Percentiles rank a stretch among this genome's conserved stretches.
Evolutionary conservation across 2,888 invertebrate species (phyloP).

Genomic region (Spodoptera exigua): DNA sequence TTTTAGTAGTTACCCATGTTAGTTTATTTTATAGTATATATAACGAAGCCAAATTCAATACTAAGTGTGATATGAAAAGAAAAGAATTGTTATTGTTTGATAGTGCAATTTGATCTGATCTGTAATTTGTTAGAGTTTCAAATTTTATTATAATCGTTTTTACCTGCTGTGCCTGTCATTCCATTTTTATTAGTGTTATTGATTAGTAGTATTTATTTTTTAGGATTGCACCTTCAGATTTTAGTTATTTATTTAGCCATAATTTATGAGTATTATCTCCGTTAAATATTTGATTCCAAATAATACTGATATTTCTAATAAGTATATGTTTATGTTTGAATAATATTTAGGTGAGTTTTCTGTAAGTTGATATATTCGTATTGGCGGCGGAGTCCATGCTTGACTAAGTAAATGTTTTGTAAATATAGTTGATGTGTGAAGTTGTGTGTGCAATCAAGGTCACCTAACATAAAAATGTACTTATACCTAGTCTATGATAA

Average conservation of each 20-base stretch:
- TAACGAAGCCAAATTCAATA: slow-evolving; percentile 81
- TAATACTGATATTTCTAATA: slow-evolving; percentile 54
- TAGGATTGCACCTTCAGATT: slow-evolving; percentile 55
- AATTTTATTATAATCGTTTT: slow-evolving; percentile 75
- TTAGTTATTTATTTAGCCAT: slow-evolving; percentile 60
- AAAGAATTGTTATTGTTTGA: slow-evolving; percentile 70
- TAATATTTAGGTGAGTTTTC: slow-evolving; percentile 30
- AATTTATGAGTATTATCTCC: slow-evolving; percentile 59
- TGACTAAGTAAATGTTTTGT: slow-evolving; percentile 25
- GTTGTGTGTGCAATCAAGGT: slow-evolving; percentile 36
- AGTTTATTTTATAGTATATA: slow-evolving; percentile 71
- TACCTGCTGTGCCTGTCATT: slow-evolving; percentile 71
- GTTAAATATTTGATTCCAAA: slow-evolving; percentile 52
- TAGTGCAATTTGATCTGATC: slow-evolving; percentile 82
- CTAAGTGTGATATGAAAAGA: slow-evolving; percentile 78
- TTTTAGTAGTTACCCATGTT: slow-evolving; percentile 79
- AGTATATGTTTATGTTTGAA: slow-evolving; percentile 26
- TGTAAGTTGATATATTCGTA: slow-evolving; percentile 27
- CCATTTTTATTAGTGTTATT: slow-evolving; percentile 69
- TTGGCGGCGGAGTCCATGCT: slow-evolving; percentile 52
- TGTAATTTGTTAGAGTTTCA: slow-evolving; percentile 78
- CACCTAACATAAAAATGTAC: slow-evolving; percentile 41
- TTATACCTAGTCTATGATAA: slow-evolving; percentile 45
- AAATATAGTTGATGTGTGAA: slow-evolving; percentile 29
- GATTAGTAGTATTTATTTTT: slow-evolving; percentile 52